Conservation (phyloP, 2,888 invertebrate species). For the Drosophila parthenogenetica region DNA sequence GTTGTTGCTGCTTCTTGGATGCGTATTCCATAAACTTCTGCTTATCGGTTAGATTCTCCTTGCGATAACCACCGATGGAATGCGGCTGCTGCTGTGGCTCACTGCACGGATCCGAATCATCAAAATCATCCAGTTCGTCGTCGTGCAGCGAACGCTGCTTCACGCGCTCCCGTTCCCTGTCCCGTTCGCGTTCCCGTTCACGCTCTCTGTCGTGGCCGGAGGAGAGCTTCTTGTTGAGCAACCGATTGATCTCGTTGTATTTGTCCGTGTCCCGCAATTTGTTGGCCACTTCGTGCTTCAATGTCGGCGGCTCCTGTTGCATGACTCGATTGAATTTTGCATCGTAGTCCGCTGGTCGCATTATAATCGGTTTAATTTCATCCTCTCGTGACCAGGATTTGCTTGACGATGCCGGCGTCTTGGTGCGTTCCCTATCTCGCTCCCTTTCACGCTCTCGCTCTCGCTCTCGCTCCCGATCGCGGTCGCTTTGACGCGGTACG, state of each 20-base stretch:
- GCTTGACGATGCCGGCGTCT: conserved; percentile 58
- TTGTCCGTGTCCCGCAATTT: conserved; percentile 82
- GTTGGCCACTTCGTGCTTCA: conserved; percentile 42
- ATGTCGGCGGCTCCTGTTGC: conserved; percentile 72
- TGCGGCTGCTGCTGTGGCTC: conserved; percentile 55
- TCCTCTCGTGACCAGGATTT: conserved; percentile 83
- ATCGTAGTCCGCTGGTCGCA: conserved; percentile 84
- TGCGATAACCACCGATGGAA: conserved; percentile 68
- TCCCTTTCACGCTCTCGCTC: conserved; percentile 50
- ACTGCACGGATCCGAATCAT: conserved; percentile 79
- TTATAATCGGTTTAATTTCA: conserved; percentile 84
- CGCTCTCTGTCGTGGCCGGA: conserved; percentile 57
- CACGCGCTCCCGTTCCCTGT: conserved; percentile 48
- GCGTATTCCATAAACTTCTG: conserved; percentile 84
- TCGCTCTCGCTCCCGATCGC: conserved; percentile 46
- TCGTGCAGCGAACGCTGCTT: conserved; percentile 66
- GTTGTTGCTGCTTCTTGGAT: conserved; percentile 74
- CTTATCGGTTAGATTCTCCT: conserved; percentile 85
- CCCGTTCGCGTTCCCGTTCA: conserved; percentile 40
- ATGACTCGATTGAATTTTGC: conserved; percentile 84
- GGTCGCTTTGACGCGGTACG: conserved; percentile 66
- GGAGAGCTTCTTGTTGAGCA: conserved; percentile 82
- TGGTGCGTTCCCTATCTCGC: conserved; percentile 55
- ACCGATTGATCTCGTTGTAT: conserved; percentile 82
- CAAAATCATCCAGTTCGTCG: conserved; percentile 73